Base-by-base conservation (phyloP, 2,797 vertebrate species). In the Phoxinus dragarum region DNA sequence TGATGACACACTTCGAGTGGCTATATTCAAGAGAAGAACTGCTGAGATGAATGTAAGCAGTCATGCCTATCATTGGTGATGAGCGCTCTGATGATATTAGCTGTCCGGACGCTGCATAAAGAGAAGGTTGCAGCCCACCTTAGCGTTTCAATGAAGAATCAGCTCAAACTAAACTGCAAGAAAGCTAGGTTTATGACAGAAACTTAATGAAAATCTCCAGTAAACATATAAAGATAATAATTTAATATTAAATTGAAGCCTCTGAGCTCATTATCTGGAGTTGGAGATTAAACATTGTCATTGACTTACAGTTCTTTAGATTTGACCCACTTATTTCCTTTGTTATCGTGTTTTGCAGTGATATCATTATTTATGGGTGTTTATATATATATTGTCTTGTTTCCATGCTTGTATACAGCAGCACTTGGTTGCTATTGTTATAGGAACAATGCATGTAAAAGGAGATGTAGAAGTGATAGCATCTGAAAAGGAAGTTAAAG, bases 401-500 rank as follows among this genome's bases (percentile, higher is more conserved):
- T 74, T 88, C 56, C 61, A 74, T 56, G 61, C 40, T 68, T 61
- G 59, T 84, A 68, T 85, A 85, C 84, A 80, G 52, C 69, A 72
- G 67, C 81, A 76, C 69, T 66, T 82, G 69, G 38, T 38, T 47
- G 84, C 71, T 85, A 86, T 89, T 87, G 86, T 86, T 84, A 52
- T 47, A 80, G 38, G 66, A 86, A 89, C 88, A 86, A 89, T 89
- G 79, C 54, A 77, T 84, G 69, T 69, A 23, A 76, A 38, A 54
- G 80, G 73, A 86, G 40, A 64, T 44, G 38, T 31, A 44, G 4
- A 78, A 56, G 47, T 36, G 81, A 66, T 89, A 89, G 87, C 89
- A 86, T 92, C 92, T 91, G 84, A 89, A 91, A 90, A 94, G 96
- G 96, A 96, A 96, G 93, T 92, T 88, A 88, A 92, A 90, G 91